Conservation (phyloP, 2,113 vertebrate genomes). For the Lophius piscatorius region DNA sequence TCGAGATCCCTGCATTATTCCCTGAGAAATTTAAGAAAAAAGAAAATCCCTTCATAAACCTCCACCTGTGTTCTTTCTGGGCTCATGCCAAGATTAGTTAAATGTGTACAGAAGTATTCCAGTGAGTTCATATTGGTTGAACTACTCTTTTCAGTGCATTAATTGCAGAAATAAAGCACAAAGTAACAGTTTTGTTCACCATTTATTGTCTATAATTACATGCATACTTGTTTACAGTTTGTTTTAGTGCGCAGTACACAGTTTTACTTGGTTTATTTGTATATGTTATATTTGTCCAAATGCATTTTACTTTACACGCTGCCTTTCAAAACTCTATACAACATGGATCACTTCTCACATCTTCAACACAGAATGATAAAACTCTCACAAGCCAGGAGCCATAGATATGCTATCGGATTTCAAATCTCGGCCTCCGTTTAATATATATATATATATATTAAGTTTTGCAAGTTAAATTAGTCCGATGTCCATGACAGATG, state of each 20-base stretch:
- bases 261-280: conserved; percentile 51
- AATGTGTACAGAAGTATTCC: too few species aligned
- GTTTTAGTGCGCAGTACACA: conserved; percentile 75
- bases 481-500: too few species aligned
- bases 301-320: conserved; percentile 55
- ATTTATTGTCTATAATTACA: conserved; percentile 80
- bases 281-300: conserved; percentile 64
- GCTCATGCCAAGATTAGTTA: too few species aligned
- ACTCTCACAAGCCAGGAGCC: conserved; percentile 52
- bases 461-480: too few species aligned
- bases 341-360: conserved; percentile 61
- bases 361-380: conserved; percentile 57
- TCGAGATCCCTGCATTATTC: too few species aligned
- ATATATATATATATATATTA: too few species aligned
- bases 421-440: background rate
- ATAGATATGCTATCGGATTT: conserved; percentile 35
- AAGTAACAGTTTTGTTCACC: conserved; percentile 37
- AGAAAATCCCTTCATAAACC: too few species aligned
- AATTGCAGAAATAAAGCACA: conserved; percentile 6
- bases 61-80: too few species aligned
- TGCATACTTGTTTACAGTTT: conserved; percentile 78
- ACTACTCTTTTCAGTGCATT: too few species aligned
- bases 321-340: conserved; percentile 64
- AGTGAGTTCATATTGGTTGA: too few species aligned
- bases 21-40: too few species aligned